Evolutionary conservation across 2,888 invertebrate species (phyloP).

Genomic region (Embidobia sp.): DNA sequence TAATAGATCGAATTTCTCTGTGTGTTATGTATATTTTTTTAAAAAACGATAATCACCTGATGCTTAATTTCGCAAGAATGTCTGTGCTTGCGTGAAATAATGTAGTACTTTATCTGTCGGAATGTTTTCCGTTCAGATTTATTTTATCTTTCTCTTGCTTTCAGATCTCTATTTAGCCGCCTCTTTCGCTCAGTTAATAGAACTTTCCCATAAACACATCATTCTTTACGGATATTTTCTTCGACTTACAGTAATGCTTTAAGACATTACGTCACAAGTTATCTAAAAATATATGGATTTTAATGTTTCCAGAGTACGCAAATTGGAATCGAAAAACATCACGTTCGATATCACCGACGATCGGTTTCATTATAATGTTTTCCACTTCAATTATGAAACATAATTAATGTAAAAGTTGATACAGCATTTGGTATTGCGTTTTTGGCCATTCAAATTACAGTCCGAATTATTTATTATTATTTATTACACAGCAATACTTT

Average conservation of each 20-base stretch:
- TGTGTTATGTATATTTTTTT: neutral
- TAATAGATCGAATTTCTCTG: no score
- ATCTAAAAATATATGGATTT: slow-evolving; percentile 13
- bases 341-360: slow-evolving; percentile 3
- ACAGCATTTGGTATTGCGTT: no score
- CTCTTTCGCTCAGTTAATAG: slow-evolving; percentile 5
- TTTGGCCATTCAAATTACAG: no score
- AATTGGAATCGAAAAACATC: slow-evolving; percentile 13
- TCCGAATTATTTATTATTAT: no score
- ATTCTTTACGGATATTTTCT: slow-evolving; percentile 33
- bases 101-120: slow-evolving; percentile 5
- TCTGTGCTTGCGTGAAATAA: neutral
- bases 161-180: neutral
- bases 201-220: slow-evolving; percentile 22
- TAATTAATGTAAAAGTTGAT: no score
- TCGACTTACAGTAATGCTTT: slow-evolving; percentile 33
- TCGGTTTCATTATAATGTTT: neutral
- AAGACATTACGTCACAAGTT: slow-evolving; percentile 26
- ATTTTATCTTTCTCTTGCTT: slow-evolving; percentile 7
- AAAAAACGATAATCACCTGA: neutral
- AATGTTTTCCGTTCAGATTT: slow-evolving; percentile 11
- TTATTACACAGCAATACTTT: no score
- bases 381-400: neutral
- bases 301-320: neutral
- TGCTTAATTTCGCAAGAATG: no score